phyloP scores from a whole-genome alignment of 35 echinoderm and acorn worm species.

The Strongylocentrotus purpuratus region DNA sequence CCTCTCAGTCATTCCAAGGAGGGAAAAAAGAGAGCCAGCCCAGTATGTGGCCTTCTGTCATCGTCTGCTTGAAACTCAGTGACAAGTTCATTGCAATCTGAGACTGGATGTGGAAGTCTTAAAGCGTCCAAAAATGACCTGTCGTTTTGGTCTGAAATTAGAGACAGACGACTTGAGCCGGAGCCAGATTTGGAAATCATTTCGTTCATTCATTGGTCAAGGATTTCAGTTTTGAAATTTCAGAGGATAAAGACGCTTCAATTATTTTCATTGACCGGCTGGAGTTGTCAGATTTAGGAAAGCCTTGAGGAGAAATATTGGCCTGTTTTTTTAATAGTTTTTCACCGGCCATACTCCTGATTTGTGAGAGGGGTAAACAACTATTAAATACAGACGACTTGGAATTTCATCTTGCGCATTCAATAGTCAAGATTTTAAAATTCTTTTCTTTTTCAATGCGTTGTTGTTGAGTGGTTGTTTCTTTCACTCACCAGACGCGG shows the following conservation, averaged over 20 bases:
- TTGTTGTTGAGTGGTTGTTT: background rate
- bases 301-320: background rate
- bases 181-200: background rate
- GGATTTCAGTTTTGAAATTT: background rate
- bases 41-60: conserved; percentile 15
- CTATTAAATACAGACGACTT: background rate
- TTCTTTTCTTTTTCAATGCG: background rate
- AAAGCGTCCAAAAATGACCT: background rate
- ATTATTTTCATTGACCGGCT: background rate
- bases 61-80: background rate
- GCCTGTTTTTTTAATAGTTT: background rate
- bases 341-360: background rate
- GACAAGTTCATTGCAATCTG: conserved; percentile 2
- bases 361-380: background rate
- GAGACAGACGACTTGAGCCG: background rate
- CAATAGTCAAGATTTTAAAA: no score
- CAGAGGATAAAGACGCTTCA: background rate
- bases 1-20: conserved; percentile 1
- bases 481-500: background rate
- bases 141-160: background rate
- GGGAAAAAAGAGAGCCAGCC: background rate
- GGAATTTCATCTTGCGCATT: background rate
- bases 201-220: background rate
- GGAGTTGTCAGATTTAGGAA: background rate
- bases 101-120: background rate